These are phyloP conservation scores for Zele albiditarsus DNA, from an alignment of 2,888 invertebrate genomes.

Conservation along the genomic window DNA sequence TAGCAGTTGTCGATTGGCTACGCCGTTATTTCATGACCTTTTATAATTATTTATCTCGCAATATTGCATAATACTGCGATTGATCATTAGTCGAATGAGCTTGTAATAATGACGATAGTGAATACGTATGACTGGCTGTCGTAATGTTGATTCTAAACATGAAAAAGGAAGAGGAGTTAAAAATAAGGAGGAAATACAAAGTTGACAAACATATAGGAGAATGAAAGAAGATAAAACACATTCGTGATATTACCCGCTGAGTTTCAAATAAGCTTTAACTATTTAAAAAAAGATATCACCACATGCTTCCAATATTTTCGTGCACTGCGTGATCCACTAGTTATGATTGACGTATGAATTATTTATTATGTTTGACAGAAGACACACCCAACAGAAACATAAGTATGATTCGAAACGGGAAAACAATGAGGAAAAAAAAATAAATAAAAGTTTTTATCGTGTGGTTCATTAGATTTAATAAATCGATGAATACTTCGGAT, in stretches of 20 bases:
- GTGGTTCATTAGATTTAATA: no score
- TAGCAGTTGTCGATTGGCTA: background rate
- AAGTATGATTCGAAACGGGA: background rate
- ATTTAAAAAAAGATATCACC: conserved; percentile 24
- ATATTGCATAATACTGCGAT: conserved; percentile 41
- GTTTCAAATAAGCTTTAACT: conserved; percentile 2
- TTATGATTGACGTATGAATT: background rate
- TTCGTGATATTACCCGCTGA: conserved; percentile 8
- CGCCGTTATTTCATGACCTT: conserved; percentile 43
- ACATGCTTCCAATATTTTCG: background rate
- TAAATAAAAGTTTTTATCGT: no score
- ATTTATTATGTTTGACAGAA: background rate
- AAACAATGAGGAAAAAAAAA: background rate
- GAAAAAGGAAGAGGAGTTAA: background rate
- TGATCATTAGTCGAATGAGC: conserved; percentile 38
- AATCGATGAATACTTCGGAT: no score
- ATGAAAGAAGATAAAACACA: background rate
- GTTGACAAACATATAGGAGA: background rate
- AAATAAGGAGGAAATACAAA: conserved; percentile 4
- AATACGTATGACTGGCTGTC: no score
- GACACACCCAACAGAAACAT: background rate
- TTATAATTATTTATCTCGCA: conserved; percentile 46
- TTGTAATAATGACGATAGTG: conserved; percentile 9
- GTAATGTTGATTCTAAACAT: no score
- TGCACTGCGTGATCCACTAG: background rate